These are phyloP conservation scores for Numenius arquata DNA, from an alignment of 2,113 vertebrate species.

Conservation along the genomic window DNA sequence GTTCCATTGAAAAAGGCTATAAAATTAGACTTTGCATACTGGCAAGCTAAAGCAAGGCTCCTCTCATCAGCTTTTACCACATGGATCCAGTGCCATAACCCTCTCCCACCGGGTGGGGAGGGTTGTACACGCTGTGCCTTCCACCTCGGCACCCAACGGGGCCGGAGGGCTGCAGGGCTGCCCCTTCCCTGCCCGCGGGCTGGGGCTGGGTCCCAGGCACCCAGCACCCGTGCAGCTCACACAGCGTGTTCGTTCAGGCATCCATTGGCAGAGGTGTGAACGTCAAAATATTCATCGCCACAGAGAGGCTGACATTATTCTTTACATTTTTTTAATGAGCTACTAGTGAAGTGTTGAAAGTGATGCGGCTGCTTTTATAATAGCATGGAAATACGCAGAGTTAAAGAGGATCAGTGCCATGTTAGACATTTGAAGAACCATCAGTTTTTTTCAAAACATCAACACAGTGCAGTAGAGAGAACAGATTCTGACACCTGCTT, in stretches of 20 bases:
- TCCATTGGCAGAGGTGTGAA: neutral
- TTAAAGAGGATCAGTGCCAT: neutral
- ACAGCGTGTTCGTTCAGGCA: rapidly evolving
- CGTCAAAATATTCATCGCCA: neutral
- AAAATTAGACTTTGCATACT: neutral
- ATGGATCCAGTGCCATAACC: neutral
- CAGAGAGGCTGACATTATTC: neutral
- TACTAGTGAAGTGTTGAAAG: neutral
- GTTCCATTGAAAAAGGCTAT: neutral
- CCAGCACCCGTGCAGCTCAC: neutral
- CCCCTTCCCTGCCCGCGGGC: neutral
- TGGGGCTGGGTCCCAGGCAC: neutral
- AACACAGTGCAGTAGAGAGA: neutral
- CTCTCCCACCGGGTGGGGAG: rapidly evolving
- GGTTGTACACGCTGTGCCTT: neutral
- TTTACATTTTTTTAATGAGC: neutral
- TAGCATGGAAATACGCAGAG: neutral
- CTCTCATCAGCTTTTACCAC: neutral
- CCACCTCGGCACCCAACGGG: rapidly evolving
- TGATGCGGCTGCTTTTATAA: neutral
- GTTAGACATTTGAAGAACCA: neutral
- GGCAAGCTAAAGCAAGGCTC: neutral
- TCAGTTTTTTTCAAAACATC: neutral
- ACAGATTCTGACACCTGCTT: neutral
- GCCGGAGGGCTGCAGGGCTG: neutral